Percentiles rank a stretch among this genome's conserved stretches.
These are phyloP conservation scores for Danionella dracula DNA, from an alignment of 2,797 vertebrate genomes.

Conservation along the genomic window DNA sequence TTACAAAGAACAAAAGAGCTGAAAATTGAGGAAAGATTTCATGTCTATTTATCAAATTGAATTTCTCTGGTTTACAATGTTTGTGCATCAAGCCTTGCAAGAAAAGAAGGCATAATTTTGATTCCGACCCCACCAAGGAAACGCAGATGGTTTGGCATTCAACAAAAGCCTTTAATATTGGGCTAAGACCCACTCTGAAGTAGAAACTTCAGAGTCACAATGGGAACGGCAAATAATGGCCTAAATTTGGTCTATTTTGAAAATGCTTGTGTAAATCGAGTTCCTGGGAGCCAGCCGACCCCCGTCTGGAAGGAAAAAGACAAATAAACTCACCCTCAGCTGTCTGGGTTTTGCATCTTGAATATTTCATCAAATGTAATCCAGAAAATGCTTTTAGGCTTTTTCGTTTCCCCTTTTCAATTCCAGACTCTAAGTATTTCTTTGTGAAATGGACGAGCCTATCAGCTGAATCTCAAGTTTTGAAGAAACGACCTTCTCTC, in stretches of 20 bases:
- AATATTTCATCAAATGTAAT: conserved; percentile 3
- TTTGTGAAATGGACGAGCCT: not conserved
- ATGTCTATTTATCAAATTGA: not conserved
- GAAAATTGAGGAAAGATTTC: not conserved
- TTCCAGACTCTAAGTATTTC: not conserved
- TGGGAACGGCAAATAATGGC: conserved; percentile 19
- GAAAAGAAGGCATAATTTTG: conserved; percentile 45
- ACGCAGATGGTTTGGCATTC: conserved; percentile 59
- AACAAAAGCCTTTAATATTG: conserved; percentile 23
- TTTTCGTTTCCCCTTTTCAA: not conserved
- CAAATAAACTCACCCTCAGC: conserved; percentile 16
- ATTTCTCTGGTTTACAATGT: not conserved
- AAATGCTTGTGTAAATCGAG: conserved; percentile 29
- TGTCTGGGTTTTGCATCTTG: conserved; percentile 17
- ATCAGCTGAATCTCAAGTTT: no score
- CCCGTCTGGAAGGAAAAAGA: conserved; percentile 7
- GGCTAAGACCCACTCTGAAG: not conserved
- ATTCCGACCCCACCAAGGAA: conserved; percentile 43
- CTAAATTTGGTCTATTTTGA: conserved; percentile 26
- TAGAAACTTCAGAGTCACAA: conserved; percentile 27
- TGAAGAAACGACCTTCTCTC: no score
- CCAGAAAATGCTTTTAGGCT: not conserved
- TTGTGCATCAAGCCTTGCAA: not conserved
- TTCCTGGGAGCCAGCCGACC: conserved; percentile 23
- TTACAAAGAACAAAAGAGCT: conserved; percentile 1